Conservation (phyloP, 1,140 invertebrate genomes). For the Cotesia typhae region DNA sequence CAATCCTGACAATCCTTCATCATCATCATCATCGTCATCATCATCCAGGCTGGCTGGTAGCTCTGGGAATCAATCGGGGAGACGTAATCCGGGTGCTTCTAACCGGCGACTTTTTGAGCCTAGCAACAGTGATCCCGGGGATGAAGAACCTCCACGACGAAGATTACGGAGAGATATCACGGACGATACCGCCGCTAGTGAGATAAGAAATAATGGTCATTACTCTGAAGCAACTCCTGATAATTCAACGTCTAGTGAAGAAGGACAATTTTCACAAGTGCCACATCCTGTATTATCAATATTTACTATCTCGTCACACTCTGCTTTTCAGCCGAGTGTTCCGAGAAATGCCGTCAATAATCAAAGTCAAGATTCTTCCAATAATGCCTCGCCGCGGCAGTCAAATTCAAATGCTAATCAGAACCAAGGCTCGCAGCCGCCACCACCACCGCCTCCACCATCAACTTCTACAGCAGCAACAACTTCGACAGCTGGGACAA, state of each 20-base stretch:
- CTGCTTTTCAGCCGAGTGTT: slow-evolving; percentile 58
- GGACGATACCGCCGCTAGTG: too few species aligned
- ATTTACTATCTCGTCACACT: slow-evolving; percentile 58
- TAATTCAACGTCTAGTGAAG: slow-evolving; percentile 49
- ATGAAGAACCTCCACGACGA: background rate
- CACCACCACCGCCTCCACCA: too few species aligned
- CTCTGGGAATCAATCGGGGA: slow-evolving; percentile 28
- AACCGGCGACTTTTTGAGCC: slow-evolving; percentile 6
- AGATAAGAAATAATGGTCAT: background rate
- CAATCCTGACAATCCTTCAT: background rate
- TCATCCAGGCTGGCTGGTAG: slow-evolving; percentile 40
- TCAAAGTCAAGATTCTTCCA: slow-evolving; percentile 9
- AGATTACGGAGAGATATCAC: background rate
- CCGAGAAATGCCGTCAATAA: slow-evolving; percentile 34
- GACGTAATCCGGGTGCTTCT: slow-evolving; percentile 10
- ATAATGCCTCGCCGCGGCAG: background rate
- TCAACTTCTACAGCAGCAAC: too few species aligned
- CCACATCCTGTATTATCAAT: slow-evolving; percentile 39
- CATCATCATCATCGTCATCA: background rate
- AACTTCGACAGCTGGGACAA: background rate
- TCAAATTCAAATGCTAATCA: background rate
- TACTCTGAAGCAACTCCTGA: background rate
- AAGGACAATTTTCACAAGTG: slow-evolving; percentile 32
- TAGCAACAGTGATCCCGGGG: background rate
- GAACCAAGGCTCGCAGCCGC: too few species aligned